These are phyloP conservation scores for Tetheella fluctuosa DNA, from an alignment of 2,888 invertebrate genomes.

Conservation along the genomic window DNA sequence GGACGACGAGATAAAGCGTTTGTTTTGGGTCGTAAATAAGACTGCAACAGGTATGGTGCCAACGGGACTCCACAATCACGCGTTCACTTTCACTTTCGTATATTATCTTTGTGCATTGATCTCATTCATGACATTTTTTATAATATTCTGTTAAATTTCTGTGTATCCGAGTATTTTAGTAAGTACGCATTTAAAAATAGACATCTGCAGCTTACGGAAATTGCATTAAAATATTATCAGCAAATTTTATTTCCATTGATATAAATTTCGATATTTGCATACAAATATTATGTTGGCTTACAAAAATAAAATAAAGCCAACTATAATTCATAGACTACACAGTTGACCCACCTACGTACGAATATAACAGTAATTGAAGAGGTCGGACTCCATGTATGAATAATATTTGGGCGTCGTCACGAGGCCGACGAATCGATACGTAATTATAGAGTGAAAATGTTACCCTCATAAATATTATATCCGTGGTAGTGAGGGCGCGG, in stretches of 20 bases:
- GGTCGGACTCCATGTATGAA: constrained; percentile 62
- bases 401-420: constrained; percentile 80
- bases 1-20: constrained; percentile 81
- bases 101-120: constrained; percentile 73
- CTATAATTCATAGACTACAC: constrained; percentile 8
- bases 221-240: no score
- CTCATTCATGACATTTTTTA: constrained; percentile 45
- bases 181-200: no score
- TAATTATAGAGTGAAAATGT: constrained; percentile 81
- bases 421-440: constrained; percentile 75
- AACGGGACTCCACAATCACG: constrained; percentile 79
- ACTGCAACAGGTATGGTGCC: constrained; percentile 82
- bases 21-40: constrained; percentile 84
- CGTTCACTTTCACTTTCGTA: constrained; percentile 78
- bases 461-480: constrained; percentile 82
- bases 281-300: no score
- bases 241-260: no score
- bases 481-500: constrained; percentile 72
- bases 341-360: constrained; percentile 42
- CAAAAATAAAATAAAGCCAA: no score
- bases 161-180: background rate
- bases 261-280: no score
- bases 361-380: constrained; percentile 70
- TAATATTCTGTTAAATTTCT: constrained; percentile 26
- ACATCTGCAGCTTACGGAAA: no score